Conservation (phyloP, 1,140 invertebrate genomes). For the Asbolus verrucosus region DNA sequence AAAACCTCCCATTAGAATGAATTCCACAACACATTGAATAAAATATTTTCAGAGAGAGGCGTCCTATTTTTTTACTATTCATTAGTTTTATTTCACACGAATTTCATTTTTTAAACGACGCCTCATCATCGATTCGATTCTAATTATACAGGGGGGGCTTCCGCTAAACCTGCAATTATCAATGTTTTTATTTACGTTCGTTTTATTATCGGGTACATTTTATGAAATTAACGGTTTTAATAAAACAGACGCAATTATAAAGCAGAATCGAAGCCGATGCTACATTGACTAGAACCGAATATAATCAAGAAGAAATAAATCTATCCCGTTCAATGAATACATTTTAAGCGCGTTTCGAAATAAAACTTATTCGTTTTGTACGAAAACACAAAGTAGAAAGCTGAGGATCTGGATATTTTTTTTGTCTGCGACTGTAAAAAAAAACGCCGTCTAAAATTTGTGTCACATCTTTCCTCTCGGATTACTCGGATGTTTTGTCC, state of each 20-base stretch:
- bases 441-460: no score
- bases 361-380: no score
- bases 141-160: conserved; percentile 11
- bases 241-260: conserved; percentile 12
- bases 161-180: conserved; percentile 8
- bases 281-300: conserved; percentile 12
- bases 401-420: no score
- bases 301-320: conserved; percentile 30
- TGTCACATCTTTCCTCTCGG: no score
- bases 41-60: neutral
- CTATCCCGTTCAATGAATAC: neutral
- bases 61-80: conserved; percentile 2
- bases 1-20: conserved; percentile 11
- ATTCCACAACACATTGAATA: neutral
- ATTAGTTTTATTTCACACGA: conserved; percentile 36
- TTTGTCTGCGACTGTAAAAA: no score
- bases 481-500: no score
- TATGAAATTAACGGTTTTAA: conserved; percentile 38
- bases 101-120: conserved; percentile 27
- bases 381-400: no score
- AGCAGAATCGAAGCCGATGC: neutral
- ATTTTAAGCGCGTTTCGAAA: no score
- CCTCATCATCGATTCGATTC: neutral
- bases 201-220: conserved; percentile 21
- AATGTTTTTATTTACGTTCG: no score